phyloP scores from a whole-genome alignment of 2,113 vertebrate species.

The Pterocles gutturalis region DNA sequence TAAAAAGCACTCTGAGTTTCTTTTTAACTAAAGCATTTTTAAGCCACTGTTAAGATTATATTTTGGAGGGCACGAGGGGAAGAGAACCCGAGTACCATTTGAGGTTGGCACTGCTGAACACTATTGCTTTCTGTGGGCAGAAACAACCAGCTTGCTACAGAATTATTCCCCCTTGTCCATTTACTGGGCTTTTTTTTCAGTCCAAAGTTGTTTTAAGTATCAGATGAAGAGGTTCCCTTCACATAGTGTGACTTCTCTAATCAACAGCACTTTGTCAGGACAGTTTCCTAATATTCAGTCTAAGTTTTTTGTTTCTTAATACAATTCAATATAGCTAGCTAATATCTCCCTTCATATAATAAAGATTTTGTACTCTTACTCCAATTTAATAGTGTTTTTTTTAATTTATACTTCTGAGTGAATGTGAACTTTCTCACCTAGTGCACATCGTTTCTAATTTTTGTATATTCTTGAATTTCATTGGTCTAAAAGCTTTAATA shows the following conservation, averaged over 20 bases:
- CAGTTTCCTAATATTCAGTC: not conserved
- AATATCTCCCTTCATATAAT: not conserved
- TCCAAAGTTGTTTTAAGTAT: not conserved
- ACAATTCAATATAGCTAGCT: not conserved
- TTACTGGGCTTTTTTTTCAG: not conserved
- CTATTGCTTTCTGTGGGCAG: not conserved
- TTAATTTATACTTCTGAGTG: not conserved
- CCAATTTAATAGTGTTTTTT: not conserved
- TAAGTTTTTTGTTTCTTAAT: not conserved
- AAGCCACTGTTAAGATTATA: not conserved
- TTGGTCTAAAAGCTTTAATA: not conserved
- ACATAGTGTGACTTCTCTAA: not conserved
- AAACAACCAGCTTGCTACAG: not conserved
- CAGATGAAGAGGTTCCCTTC: not conserved
- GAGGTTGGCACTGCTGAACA: not conserved
- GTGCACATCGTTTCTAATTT: not conserved
- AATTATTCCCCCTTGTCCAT: not conserved
- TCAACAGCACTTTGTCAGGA: not conserved
- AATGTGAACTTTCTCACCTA: not conserved
- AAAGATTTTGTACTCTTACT: not conserved
- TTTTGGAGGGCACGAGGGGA: not conserved
- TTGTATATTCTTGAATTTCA: not conserved
- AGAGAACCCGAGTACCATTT: not conserved
- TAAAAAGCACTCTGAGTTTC: not conserved
- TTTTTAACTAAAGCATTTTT: not conserved